Evolutionary conservation across 1,140 invertebrate species (phyloP).

Genomic region (Mylabris phalerata): DNA sequence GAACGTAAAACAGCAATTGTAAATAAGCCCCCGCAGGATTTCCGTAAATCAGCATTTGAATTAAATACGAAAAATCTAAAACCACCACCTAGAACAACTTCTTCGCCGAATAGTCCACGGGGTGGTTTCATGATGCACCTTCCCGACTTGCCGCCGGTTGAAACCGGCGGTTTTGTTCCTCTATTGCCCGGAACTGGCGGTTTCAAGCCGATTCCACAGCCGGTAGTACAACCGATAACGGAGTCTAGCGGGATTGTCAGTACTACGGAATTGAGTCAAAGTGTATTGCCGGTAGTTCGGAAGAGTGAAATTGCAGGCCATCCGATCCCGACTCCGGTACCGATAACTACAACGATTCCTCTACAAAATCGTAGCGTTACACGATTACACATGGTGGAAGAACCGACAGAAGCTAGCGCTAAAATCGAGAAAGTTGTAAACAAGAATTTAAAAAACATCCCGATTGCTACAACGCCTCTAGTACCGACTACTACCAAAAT

Average conservation of each 20-base stretch:
- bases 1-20: slow-evolving; percentile 44
- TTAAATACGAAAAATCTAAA: neutral
- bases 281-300: neutral
- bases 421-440: slow-evolving; percentile 3
- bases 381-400: neutral
- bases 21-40: slow-evolving; percentile 33
- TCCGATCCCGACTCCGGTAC: slow-evolving; percentile 2
- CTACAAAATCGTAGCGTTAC: neutral
- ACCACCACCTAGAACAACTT: neutral
- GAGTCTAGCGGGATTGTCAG: neutral
- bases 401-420: neutral
- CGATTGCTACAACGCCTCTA: neutral
- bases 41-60: slow-evolving; percentile 27
- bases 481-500: no score
- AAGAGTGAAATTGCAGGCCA: neutral
- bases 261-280: neutral
- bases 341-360: neutral
- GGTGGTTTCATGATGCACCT: slow-evolving; percentile 18
- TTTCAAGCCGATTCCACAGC: slow-evolving; percentile 55
- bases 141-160: slow-evolving; percentile 51
- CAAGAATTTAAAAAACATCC: neutral
- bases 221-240: slow-evolving; percentile 3
- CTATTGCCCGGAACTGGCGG: slow-evolving; percentile 61
- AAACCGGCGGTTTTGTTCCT: slow-evolving; percentile 66
- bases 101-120: neutral